Conservation (phyloP, 2,888 invertebrate genomes). For the Peribatodes rhomboidaria region DNA sequence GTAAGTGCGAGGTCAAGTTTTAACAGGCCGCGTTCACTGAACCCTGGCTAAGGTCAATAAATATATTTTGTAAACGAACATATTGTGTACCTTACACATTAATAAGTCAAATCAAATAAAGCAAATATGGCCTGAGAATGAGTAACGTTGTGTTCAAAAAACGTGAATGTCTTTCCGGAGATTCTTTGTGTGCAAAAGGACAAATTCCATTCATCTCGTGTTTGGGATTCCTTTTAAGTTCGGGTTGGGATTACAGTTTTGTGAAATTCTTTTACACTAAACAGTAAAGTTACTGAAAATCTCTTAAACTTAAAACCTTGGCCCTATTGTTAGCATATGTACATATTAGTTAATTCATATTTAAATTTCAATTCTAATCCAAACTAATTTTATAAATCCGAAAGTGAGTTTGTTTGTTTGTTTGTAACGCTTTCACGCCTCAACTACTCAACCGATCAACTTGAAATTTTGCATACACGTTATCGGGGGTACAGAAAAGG, state of each 20-base stretch:
- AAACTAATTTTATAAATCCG: too few relatives aligned
- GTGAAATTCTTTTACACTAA: not conserved
- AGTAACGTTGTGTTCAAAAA: conserved; percentile 18
- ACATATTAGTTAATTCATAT: too few relatives aligned
- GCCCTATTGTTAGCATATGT: too few relatives aligned
- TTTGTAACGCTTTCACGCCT: too few relatives aligned
- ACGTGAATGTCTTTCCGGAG: conserved; percentile 28
- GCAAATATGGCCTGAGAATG: conserved; percentile 28
- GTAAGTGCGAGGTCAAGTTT: conserved; percentile 56
- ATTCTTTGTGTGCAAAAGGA: conserved; percentile 21
- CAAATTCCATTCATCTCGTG: conserved; percentile 21
- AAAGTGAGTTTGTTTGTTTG: too few relatives aligned
- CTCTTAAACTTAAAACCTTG: too few relatives aligned
- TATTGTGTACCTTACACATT: conserved; percentile 56
- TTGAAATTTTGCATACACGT: too few relatives aligned
- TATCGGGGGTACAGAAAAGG: too few relatives aligned
- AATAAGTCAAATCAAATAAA: conserved; percentile 44
- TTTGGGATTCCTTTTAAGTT: conserved; percentile 7
- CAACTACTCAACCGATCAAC: too few relatives aligned
- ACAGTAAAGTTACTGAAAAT: not conserved
- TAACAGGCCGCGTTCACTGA: conserved; percentile 58
- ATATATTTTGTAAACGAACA: conserved; percentile 38
- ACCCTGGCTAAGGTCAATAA: conserved; percentile 58
- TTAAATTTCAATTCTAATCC: too few relatives aligned
- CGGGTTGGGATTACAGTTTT: not conserved